A percentile compares a stretch with the other conserved stretches of the same genome.
These are phyloP conservation scores for Catharus bicknelli DNA, from an alignment of 2,113 vertebrate genomes.

Conservation along the genomic window DNA sequence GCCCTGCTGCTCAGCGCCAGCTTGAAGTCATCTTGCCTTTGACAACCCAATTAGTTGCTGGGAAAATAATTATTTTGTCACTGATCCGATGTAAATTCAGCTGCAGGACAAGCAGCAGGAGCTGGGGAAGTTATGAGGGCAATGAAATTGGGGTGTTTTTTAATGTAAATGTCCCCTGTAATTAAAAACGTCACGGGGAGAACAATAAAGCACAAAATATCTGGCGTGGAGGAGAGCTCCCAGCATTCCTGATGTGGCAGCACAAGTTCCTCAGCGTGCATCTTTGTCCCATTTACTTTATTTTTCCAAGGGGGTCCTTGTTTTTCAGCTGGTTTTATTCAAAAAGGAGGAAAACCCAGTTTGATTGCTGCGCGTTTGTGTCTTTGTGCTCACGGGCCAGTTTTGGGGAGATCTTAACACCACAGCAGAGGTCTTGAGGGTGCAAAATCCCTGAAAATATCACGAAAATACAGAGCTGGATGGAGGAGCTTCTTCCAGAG, in stretches of 20 bases:
- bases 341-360: not conserved
- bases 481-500: not conserved
- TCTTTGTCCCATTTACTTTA: not conserved
- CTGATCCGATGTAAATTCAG: not conserved
- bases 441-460: not conserved
- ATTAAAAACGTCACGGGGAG: conserved; percentile 14
- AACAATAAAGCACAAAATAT: not conserved
- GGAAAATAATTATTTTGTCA: conserved; percentile 44
- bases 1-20: not conserved
- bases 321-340: not conserved
- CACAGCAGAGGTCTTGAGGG: accelerated
- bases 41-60: conserved; percentile 39
- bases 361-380: accelerated
- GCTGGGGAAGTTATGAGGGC: not conserved
- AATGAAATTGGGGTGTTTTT: not conserved
- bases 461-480: not conserved
- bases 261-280: not conserved
- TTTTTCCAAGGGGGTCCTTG: not conserved
- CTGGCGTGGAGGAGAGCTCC: not conserved
- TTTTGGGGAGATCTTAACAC: not conserved
- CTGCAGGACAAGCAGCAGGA: not conserved
- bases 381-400: not conserved
- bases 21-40: conserved; percentile 20
- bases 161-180: not conserved
- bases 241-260: not conserved